Percentiles rank a stretch among this genome's conserved stretches.
Evolutionary conservation across 1,140 invertebrate species (phyloP).

Genomic region (Kradibia gibbosae): DNA sequence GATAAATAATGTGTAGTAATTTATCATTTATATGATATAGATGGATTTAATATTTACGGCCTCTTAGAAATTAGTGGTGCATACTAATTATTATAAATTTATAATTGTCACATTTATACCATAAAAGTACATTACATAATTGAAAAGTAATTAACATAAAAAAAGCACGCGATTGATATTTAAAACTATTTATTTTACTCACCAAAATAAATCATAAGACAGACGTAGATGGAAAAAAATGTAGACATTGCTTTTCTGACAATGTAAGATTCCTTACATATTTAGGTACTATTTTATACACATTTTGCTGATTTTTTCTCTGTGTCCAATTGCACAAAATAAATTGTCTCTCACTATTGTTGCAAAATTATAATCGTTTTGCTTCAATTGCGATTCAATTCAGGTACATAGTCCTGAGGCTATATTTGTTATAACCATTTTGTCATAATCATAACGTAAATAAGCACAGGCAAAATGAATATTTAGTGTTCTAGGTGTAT

Average conservation of each 20-base stretch:
- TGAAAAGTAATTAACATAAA: too few species aligned
- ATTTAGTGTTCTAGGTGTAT: not conserved
- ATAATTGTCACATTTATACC: too few species aligned
- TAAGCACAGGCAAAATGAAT: not conserved
- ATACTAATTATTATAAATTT: too few species aligned
- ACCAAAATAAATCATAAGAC: constrained; percentile 69
- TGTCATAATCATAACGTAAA: too few species aligned
- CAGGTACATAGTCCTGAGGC: not conserved
- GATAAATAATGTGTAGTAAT: too few species aligned
- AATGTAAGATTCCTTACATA: constrained; percentile 25
- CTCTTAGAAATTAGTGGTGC: too few species aligned
- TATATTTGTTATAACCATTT: not conserved
- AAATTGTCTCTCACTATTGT: not conserved
- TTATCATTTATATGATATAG: too few species aligned
- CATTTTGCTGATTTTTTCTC: constrained; percentile 8
- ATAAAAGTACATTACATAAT: too few species aligned
- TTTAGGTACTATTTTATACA: not conserved
- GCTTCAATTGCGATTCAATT: not conserved
- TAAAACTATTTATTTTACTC: too few species aligned
- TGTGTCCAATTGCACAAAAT: not conserved
- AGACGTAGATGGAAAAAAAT: constrained; percentile 62
- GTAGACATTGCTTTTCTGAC: constrained; percentile 66
- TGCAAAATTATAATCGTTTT: not conserved
- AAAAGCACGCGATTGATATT: too few species aligned
- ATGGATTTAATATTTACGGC: too few species aligned